Evolutionary conservation across 2,113 vertebrate genomes (phyloP).

Genomic region (Phylloscopus trochiloides): DNA sequence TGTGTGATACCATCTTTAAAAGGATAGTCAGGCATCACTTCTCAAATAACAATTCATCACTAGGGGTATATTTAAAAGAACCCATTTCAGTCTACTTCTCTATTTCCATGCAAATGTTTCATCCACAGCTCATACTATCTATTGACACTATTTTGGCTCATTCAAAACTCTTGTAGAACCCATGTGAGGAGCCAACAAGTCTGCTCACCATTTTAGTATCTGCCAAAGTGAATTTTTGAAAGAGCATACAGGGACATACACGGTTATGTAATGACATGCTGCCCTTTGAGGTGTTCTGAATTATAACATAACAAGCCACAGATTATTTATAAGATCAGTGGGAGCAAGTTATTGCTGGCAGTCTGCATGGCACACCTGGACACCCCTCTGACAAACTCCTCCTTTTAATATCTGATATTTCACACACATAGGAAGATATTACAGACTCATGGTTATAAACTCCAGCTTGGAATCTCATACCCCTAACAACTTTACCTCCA

Average conservation of each 20-base stretch:
- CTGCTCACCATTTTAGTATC: neutral
- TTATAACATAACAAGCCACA: neutral
- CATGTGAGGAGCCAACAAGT: neutral
- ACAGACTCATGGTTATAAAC: neutral
- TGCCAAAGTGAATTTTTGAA: neutral
- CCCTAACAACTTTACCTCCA: neutral
- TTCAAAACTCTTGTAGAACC: neutral
- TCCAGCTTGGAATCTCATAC: neutral
- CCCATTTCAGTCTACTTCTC: neutral
- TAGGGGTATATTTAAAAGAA: neutral
- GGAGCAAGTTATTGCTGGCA: neutral
- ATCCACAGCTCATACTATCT: neutral
- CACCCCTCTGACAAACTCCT: neutral
- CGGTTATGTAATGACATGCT: neutral
- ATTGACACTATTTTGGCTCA: neutral
- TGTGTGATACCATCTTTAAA: neutral
- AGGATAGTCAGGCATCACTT: neutral
- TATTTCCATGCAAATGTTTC: neutral
- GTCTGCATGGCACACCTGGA: neutral
- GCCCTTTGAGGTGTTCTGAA: slow-evolving; percentile 4
- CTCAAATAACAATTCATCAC: neutral
- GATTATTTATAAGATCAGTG: neutral
- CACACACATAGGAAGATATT: neutral
- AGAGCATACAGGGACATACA: neutral
- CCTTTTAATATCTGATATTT: neutral